Base-by-base conservation (phyloP, 2,113 vertebrate genomes). In the Empidonax traillii region DNA sequence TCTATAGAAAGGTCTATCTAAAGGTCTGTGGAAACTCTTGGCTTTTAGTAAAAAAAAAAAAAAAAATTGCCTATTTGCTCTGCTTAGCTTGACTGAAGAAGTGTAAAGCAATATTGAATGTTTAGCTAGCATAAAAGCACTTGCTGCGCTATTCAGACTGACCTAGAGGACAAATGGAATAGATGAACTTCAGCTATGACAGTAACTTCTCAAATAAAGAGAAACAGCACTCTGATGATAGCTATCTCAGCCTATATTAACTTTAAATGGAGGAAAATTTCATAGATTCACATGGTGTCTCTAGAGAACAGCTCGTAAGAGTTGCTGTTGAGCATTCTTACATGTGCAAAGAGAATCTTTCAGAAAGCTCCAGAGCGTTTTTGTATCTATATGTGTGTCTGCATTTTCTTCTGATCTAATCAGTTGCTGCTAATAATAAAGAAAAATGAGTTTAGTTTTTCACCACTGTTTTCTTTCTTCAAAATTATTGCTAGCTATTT, bases 361-460 rank as follows among this genome's bases (percentile, higher is more conserved):
- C 16, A 39, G 21, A 62, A 47, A 82, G 43, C 41, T 46, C 14
- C 51, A 49, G 25, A 37, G 33, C 0, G 0, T 37, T 17, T 33
- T 6, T 46, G 2, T 39, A 6, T 30, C 31, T 66, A 1, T 53
- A 30, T 23, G 4, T 37, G 7, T 37, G 21, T 51, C 44, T 78
- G 22, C 41, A 27, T 83, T 88, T 89, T 92, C 43, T 77, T 87
- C 15, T 72, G 46, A 52, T 68, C 28, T 35, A 37, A 59, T 82
- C n/a, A 89, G 21, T 56, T 81, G 43, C 33, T 68, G 33, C 71
- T 72, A 76, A 33, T 80, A 87, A 66, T 66, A 33, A 55, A 49
- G 19, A 22, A 88, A 81, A 85, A 74, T 47, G 12, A 71, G 11
- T 20, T 53, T 22, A 4, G 23, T 33, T 58, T 35, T 35, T 1